phyloP scores from a whole-genome alignment of 2,797 vertebrate genomes.

The Pangasius macronema region DNA sequence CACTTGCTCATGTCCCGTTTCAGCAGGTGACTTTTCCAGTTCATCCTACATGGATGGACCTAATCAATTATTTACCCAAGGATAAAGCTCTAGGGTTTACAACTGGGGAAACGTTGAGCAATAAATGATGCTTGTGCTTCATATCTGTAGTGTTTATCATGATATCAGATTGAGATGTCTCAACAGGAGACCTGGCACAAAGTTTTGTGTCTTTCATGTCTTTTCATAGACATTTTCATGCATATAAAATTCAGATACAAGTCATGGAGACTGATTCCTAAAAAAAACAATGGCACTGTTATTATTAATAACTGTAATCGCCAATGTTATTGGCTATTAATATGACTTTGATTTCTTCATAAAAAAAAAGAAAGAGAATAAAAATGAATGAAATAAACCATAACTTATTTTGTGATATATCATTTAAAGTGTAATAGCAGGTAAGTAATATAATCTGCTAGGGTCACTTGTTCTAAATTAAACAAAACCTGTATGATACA shows the following conservation, averaged over 20 bases:
- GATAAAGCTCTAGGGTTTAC: conserved; percentile 30
- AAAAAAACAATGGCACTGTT: not conserved
- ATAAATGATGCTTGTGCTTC: conserved; percentile 12
- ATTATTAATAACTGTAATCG: not conserved
- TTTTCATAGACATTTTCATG: conserved; percentile 3
- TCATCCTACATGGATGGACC: conserved; percentile 39
- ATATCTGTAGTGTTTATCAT: not conserved
- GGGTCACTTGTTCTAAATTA: not conserved
- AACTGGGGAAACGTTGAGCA: conserved; percentile 13
- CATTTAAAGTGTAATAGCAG: not conserved
- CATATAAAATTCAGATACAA: not conserved
- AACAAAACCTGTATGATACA: not conserved
- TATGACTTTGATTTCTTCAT: not conserved
- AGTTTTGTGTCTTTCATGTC: not conserved
- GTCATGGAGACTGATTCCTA: not conserved
- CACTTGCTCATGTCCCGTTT: conserved; percentile 61
- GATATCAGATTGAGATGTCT: conserved; percentile 10
- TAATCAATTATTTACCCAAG: conserved; percentile 43
- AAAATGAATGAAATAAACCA: not conserved
- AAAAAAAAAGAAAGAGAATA: not conserved
- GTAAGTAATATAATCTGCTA: not conserved
- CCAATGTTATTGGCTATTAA: not conserved
- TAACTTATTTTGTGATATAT: not conserved
- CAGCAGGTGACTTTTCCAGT: conserved; percentile 47
- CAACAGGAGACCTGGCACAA: not conserved